Conservation (phyloP, 1,140 invertebrate species). For the Pseudomyrmex gracilis region DNA sequence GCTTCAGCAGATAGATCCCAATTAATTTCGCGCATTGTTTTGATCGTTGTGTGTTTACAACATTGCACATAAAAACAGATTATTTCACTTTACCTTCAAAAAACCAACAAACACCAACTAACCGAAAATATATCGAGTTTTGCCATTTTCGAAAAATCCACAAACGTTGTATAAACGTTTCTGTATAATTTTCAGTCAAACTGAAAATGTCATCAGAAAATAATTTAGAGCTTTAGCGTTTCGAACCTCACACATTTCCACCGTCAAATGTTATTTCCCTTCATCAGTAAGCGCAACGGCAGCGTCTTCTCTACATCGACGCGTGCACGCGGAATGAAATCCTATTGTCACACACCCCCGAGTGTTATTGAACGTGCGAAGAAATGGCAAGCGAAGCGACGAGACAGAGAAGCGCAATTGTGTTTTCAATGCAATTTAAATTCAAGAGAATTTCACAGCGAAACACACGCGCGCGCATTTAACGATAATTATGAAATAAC, state of each 20-base stretch:
- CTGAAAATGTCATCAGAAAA: not conserved
- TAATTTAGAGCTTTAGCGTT: not conserved
- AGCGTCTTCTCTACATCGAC: slow-evolving; percentile 34
- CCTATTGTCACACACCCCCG: slow-evolving; percentile 38
- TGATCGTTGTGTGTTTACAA: not conserved
- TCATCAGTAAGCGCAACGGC: slow-evolving; percentile 51
- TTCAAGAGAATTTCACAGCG: not conserved
- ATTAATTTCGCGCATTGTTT: slow-evolving; percentile 6
- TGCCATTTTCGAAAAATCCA: no score
- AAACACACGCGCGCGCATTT: not conserved
- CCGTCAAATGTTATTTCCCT: slow-evolving; percentile 31
- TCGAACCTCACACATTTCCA: not conserved
- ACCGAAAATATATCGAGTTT: no score
- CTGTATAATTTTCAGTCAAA: not conserved
- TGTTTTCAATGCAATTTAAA: not conserved
- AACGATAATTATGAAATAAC: not conserved
- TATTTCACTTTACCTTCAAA: not conserved
- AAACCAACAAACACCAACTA: not conserved
- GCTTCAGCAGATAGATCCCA: not conserved
- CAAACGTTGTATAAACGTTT: not conserved
- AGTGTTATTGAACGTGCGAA: slow-evolving; percentile 46
- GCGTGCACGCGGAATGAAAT: slow-evolving; percentile 49
- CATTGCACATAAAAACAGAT: not conserved
- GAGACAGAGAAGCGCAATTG: slow-evolving; percentile 6
- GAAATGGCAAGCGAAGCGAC: slow-evolving; percentile 14